Base-by-base conservation (phyloP, 1,140 invertebrate genomes). In the Plutomurus gul region DNA sequence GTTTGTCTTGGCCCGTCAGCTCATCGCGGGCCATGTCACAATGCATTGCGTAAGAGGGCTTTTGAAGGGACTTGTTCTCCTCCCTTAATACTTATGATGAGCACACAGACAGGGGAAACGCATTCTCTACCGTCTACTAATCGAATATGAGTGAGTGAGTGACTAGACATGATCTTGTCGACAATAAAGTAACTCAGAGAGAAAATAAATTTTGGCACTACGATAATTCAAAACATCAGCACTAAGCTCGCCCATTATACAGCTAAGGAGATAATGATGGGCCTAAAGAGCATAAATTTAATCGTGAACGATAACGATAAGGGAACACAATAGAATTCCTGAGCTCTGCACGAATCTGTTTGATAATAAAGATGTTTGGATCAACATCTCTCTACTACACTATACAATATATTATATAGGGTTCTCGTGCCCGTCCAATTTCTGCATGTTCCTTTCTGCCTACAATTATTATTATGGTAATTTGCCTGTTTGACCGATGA, bases 141-240 rank as follows among this genome's bases (percentile, higher is more conserved):
- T n/a, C n/a, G n/a, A n/a, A n/a, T n/a, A n/a, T n/a, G 47, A 22
- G 47, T 22, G 47, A 56, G 51, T 65, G 56, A 65, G 56, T 65
- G 56, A 65, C 56, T 25, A 65, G 56, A 60, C 56, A 33, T 65
- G 56, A 65, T 65, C 25, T 65, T 27, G n/a, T n/a, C 27, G 30
- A 33, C 36, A 33, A 33, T 22, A 11, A 60, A 60, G 56, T 30
- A 65, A 33, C 36, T 65, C 56, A 33, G 36, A 33, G 56, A 33
- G 36, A 33, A 30, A 30, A 60, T 56, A 30, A 1, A 30, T 33
- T 65, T 33, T 65, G 27, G 56, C 27, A 56, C 20, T 30, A 65
- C 56, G n/a, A 65, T 65, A 65, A 65, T 65, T 65, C 56, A 65
- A 65, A 33, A n/a, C 56, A 65, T 65, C 56, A 65, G 56, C 27